Evolutionary conservation across 1,140 invertebrate species (phyloP), one percentile per base, ranked within the genome.

Genomic region (Zaprionus camerounensis): DNA sequence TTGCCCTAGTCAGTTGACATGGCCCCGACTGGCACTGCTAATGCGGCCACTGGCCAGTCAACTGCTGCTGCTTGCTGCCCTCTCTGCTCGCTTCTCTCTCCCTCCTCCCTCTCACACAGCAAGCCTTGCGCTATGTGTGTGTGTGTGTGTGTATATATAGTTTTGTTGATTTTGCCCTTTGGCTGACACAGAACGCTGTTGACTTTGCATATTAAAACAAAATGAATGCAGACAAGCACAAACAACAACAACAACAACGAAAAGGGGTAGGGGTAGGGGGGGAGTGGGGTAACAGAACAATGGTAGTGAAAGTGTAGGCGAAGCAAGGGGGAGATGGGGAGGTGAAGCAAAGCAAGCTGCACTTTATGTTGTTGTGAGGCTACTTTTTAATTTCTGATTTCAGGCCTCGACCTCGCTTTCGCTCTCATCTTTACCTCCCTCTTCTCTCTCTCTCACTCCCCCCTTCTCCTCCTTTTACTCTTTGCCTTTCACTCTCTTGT

Each of bases 141-240:
- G 28, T 31, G 28, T 31, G 28, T 9, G 7, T 9, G 7, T 67
- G 53, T 63, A 62, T 74, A 68, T 68, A 58, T 75, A 74, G 84
- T 77, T 82, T 61, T 86, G 83, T 86, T 87, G 81, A 88, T 84
- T 87, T 84, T 88, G 84, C 84, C 82, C 82, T 85, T 84, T 78
- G 82, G 82, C 82, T 78, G 75, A 85, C 82, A 84, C 81, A 84
- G 74, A 85, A 85, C 73, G 84, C 73, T 87, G 83, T 88, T 86
- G 82, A 86, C 81, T 88, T 84, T 87, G 84, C 84, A 88, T 88
- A 84, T 87, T 88, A 88, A 88, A 87, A 88, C 83, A 78, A 87
- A 87, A 87, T 84, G 80, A 87, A 85, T 84, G 82, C 82, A 85
- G 56, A 71, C 61, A 71, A 73, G 44, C 71, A 81, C 58, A 64